Conservation (phyloP, 2,888 invertebrate genomes). For the Ctenicera cuprea region DNA sequence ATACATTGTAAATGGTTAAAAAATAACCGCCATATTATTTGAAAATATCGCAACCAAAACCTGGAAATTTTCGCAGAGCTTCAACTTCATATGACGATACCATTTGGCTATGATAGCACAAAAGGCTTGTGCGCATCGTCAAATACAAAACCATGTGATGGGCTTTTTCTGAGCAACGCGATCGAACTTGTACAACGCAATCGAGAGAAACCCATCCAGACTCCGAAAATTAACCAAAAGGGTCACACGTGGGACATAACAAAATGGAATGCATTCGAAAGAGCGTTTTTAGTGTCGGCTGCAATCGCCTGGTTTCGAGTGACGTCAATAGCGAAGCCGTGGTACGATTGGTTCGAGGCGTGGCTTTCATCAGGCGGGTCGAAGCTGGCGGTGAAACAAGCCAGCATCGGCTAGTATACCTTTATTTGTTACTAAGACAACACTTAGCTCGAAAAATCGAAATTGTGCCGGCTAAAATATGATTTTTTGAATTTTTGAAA, state of each 20-base stretch:
- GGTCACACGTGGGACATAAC: conserved; percentile 59
- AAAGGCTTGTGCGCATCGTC: no score
- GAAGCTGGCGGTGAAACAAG: conserved; percentile 60
- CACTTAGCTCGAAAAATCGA: conserved; percentile 41
- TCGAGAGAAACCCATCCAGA: background rate
- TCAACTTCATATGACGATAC: no score
- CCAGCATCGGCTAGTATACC: conserved; percentile 58
- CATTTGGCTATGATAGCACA: no score
- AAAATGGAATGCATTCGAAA: conserved; percentile 61
- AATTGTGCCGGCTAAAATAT: conserved; percentile 38
- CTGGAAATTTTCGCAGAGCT: no score
- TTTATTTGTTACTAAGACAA: conserved; percentile 52
- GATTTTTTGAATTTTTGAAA: conserved; percentile 40
- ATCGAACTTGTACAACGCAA: background rate
- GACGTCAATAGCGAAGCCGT: conserved; percentile 60
- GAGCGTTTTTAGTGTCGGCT: conserved; percentile 55
- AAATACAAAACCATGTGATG: no score
- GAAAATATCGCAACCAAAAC: no score
- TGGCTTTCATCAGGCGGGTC: conserved; percentile 62
- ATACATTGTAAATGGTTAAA: no score
- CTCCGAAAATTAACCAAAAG: conserved; percentile 54
- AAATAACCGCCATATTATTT: no score
- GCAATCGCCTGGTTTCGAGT: conserved; percentile 54
- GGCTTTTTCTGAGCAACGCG: no score
- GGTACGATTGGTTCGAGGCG: conserved; percentile 61